phyloP scores from a whole-genome alignment of 2,113 vertebrate genomes.

The Perognathus longimembris region DNA sequence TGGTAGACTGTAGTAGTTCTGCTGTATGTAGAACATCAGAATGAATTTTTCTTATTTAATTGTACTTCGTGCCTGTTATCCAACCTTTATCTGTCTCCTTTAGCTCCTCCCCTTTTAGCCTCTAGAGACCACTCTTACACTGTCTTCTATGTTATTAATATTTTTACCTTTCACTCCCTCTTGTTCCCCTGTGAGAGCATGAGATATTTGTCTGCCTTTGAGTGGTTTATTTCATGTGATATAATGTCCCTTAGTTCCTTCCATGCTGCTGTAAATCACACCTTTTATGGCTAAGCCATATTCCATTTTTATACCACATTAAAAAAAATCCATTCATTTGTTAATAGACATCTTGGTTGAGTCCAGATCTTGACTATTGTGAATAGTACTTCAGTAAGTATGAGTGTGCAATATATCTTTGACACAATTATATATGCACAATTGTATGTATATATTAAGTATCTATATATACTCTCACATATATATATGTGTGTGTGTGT shows the following conservation, averaged over 20 bases:
- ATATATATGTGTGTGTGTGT: too few species aligned
- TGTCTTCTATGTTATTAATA: not conserved
- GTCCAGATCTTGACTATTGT: not conserved
- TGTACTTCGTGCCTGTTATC: not conserved
- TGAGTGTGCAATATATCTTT: not conserved
- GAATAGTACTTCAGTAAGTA: not conserved
- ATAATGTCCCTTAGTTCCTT: not conserved
- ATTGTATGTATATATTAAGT: too few species aligned
- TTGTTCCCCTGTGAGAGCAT: not conserved
- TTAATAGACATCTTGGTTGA: not conserved
- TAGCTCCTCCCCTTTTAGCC: too few species aligned
- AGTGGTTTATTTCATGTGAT: not conserved
- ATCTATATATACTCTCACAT: too few species aligned
- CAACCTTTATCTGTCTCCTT: not conserved
- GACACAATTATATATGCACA: too few species aligned
- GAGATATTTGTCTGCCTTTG: not conserved
- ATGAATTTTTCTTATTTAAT: not conserved
- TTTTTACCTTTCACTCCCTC: too few species aligned
- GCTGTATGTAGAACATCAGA: not conserved
- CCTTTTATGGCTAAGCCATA: not conserved
- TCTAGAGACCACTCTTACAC: not conserved
- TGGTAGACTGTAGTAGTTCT: not conserved
- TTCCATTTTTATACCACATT: not conserved
- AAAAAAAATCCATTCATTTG: not conserved
- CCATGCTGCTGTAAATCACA: not conserved